Base-by-base conservation (phyloP, 2,113 vertebrate genomes). In the Noctilio leporinus region DNA sequence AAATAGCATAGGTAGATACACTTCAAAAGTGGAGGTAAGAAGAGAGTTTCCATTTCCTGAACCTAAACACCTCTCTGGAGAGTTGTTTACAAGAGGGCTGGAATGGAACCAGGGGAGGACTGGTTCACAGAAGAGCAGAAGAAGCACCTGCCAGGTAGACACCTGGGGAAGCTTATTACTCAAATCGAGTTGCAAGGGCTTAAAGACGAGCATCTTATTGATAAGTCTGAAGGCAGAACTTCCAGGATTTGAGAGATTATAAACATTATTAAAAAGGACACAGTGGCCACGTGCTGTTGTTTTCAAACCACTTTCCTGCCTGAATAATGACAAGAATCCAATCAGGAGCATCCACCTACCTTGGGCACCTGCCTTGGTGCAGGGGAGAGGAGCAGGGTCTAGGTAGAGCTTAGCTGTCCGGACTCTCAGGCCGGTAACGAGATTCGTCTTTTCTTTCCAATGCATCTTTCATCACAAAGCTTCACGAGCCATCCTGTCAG, bases 381-480 rank as follows among this genome's bases (percentile, higher is more conserved):
- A 43, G 35, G 73, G 9, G 38, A 49, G 53, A 62, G n/a, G 51
- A 28, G 11, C 15, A 40, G 49, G 43, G 30, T 19, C 6, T 26
- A 12, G 55, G 43, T 10, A 15, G 15, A 6, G 17, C 6, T n/a
- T n/a, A n/a, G n/a, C n/a, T n/a, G n/a, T n/a, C n/a, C n/a, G 77
- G 35, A 73, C 55, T 80, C 85, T 5, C 4, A 88, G 69, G 24
- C 35, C 17, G 55, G 62, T 75, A 40, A 70, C 93, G 69, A 78
- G 49, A 57, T n/a, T 86, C 77, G 7, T 84, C 47, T 93, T 47
- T 55, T 67, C 84, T 81, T 94, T 80, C 28, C 70, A 43, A 59
- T 76, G 84, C 70, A 26, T 59, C 77, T 95, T 67, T 82, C 84
- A 82, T 75, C 55, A 88, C 33, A 88, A 92, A 93, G 45, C 65